Conservation (phyloP, 1,140 invertebrate species). For the Ceratina calcarata region DNA sequence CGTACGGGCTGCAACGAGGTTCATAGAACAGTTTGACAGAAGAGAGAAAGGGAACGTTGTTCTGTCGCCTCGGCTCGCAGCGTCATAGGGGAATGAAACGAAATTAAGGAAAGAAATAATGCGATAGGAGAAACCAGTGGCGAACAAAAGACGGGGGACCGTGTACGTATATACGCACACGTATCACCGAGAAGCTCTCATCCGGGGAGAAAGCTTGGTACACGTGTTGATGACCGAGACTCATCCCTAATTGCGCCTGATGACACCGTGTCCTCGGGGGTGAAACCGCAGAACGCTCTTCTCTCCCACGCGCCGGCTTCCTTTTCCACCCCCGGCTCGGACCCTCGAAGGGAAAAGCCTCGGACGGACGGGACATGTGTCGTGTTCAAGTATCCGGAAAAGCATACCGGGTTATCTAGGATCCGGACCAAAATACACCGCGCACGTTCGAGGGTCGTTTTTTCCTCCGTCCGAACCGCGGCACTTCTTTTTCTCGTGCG, state of each 20-base stretch:
- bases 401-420: slow-evolving; percentile 72
- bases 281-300: slow-evolving; percentile 60
- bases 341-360: slow-evolving; percentile 58
- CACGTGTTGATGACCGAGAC: slow-evolving; percentile 72
- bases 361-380: slow-evolving; percentile 72
- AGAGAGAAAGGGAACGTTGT: slow-evolving; percentile 19
- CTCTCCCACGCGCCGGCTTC: slow-evolving; percentile 9
- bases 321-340: slow-evolving; percentile 24
- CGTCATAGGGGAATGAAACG: slow-evolving; percentile 60
- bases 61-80: background rate
- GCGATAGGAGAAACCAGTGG: slow-evolving; percentile 51
- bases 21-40: slow-evolving; percentile 22
- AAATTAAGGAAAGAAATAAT: slow-evolving; percentile 69
- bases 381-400: slow-evolving; percentile 78
- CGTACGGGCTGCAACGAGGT: slow-evolving; percentile 53
- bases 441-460: slow-evolving; percentile 49
- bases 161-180: background rate
- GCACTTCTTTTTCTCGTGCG: slow-evolving; percentile 12
- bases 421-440: slow-evolving; percentile 66
- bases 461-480: slow-evolving; percentile 22
- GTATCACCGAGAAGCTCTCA: slow-evolving; percentile 11
- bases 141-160: slow-evolving; percentile 27
- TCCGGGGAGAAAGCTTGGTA: slow-evolving; percentile 42
- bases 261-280: slow-evolving; percentile 71
- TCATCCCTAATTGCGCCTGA: slow-evolving; percentile 74